Percentiles rank a stretch among this genome's conserved stretches.
phyloP scores from a whole-genome alignment of 23 tunicate genomes.

The Diplosoma virens region DNA sequence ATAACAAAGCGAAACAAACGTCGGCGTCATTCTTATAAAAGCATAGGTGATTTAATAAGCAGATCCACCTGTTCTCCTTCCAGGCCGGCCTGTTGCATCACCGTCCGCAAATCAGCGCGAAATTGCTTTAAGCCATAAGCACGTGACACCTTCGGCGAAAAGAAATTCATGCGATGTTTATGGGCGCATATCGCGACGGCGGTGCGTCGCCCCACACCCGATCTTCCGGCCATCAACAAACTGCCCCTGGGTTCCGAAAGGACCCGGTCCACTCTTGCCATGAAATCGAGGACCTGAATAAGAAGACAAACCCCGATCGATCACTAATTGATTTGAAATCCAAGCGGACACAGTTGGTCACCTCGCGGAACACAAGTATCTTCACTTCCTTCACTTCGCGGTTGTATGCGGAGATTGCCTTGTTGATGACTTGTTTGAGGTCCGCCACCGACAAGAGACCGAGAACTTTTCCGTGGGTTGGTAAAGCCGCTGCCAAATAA shows the following conservation, averaged over 20 bases:
- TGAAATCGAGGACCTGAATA: constrained; percentile 67
- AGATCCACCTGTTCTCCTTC: constrained; percentile 75
- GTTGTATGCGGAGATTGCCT: constrained; percentile 75
- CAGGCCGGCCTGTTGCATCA: constrained; percentile 90
- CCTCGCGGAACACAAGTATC: constrained; percentile 75
- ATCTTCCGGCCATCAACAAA: constrained; percentile 72
- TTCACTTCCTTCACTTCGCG: constrained; percentile 83
- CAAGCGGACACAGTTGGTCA: neutral
- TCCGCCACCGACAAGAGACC: constrained; percentile 68
- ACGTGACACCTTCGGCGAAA: constrained; percentile 86
- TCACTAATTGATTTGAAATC: neutral
- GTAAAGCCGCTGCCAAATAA: constrained; percentile 51
- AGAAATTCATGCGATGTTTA: constrained; percentile 76
- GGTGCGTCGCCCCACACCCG: constrained; percentile 88
- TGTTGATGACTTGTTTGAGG: constrained; percentile 54
- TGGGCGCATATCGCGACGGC: constrained; percentile 79
- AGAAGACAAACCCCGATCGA: neutral
- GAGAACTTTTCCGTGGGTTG: constrained; percentile 71
- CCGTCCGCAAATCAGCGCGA: constrained; percentile 60
- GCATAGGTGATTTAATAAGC: no score
- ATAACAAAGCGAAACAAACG: no score
- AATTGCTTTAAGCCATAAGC: constrained; percentile 82
- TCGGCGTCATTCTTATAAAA: no score
- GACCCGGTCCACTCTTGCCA: constrained; percentile 90
- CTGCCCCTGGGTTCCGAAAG: constrained; percentile 72